These are phyloP conservation scores for Columba janthina DNA, from an alignment of 2,113 vertebrate genomes.

Conservation along the genomic window DNA sequence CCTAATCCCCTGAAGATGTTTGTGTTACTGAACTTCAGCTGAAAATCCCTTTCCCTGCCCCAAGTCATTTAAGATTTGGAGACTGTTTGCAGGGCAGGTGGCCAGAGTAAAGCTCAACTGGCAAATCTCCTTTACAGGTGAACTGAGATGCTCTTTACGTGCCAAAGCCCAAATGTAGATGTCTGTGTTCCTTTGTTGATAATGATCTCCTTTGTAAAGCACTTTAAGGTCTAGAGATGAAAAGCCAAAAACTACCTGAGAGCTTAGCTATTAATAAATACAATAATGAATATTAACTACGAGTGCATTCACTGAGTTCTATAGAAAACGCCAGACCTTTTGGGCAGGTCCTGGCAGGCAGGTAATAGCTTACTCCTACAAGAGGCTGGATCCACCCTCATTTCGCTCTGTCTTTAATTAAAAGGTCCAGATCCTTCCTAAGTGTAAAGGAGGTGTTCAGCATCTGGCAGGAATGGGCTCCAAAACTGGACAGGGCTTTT, in stretches of 20 bases:
- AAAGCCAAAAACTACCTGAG: not conserved
- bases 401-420: not conserved
- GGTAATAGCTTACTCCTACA: not conserved
- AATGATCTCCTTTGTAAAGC: conserved; percentile 11
- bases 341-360: not conserved
- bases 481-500: not conserved
- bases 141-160: not conserved
- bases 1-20: not conserved
- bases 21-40: not conserved
- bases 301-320: not conserved
- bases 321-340: not conserved
- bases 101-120: not conserved
- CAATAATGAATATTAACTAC: not conserved
- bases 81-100: not conserved
- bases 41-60: not conserved
- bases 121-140: not conserved
- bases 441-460: not conserved
- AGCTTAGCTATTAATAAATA: conserved; percentile 5
- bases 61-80: not conserved
- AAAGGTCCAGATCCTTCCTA: not conserved
- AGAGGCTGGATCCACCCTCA: not conserved
- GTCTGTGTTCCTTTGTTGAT: not conserved
- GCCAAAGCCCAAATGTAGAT: not conserved
- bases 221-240: not conserved
- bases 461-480: not conserved